Evolutionary conservation across 1,140 invertebrate genomes (phyloP).

Genomic region (Ruditapes philippinarum): DNA sequence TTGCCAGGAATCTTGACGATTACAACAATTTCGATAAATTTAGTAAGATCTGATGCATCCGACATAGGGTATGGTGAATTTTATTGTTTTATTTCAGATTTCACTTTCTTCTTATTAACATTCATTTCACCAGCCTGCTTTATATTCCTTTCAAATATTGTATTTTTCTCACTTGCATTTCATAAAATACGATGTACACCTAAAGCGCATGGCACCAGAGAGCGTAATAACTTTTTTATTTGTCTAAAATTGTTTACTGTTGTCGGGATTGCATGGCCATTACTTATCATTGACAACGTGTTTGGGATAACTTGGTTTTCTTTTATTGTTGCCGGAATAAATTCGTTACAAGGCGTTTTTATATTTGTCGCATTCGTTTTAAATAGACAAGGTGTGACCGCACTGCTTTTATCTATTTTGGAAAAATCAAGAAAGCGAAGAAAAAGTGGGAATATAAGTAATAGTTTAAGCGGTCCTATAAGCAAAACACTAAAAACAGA

Average conservation of each 20-base stretch:
- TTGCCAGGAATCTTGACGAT: neutral
- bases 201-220: neutral
- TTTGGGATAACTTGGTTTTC: constrained; percentile 86
- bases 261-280: constrained; percentile 89
- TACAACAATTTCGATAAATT: neutral
- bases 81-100: constrained; percentile 65
- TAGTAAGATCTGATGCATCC: neutral
- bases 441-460: too few species aligned
- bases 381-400: constrained; percentile 57
- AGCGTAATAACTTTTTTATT: constrained; percentile 47
- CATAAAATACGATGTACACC: constrained; percentile 29
- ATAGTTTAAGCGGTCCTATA: too few species aligned
- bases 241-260: constrained; percentile 76
- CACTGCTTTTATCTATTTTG: too few species aligned
- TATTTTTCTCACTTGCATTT: constrained; percentile 62
- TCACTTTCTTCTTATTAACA: constrained; percentile 4
- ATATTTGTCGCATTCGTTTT: constrained; percentile 89
- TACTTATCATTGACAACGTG: constrained; percentile 87
- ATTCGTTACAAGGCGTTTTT: constrained; percentile 89
- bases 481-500: too few species aligned
- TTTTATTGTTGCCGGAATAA: constrained; percentile 88
- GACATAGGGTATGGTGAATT: constrained; percentile 60
- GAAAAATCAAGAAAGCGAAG: too few species aligned
- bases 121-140: constrained; percentile 57
- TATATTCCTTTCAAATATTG: constrained; percentile 61